These are phyloP conservation scores for Liodrosophila aerea DNA, from an alignment of 2,888 invertebrate species.

Conservation along the genomic window DNA sequence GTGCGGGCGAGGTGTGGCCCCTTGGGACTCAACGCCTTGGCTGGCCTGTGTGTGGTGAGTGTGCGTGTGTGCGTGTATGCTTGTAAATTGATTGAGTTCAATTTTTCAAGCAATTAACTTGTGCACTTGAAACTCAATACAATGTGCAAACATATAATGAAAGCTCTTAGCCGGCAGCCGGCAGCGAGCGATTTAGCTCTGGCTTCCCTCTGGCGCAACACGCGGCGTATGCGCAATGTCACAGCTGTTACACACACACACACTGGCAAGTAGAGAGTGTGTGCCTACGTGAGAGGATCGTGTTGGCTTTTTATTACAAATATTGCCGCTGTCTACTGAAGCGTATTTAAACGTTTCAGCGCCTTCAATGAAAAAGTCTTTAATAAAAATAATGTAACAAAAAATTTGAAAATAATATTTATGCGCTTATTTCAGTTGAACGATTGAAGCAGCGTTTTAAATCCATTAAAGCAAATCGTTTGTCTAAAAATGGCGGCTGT, in stretches of 20 bases:
- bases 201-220: not conserved
- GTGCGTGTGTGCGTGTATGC: constrained; percentile 25
- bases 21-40: constrained; percentile 3
- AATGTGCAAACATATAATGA: constrained; percentile 58
- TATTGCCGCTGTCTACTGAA: not conserved
- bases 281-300: constrained; percentile 18
- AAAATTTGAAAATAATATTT: not conserved
- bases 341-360: not conserved
- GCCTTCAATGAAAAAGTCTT: not conserved
- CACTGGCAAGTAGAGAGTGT: not conserved
- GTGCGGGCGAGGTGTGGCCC: constrained; percentile 7
- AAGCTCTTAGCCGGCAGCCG: constrained; percentile 10
- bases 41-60: not conserved
- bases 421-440: constrained; percentile 3
- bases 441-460: constrained; percentile 12
- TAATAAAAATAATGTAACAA: not conserved
- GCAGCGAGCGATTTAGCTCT: not conserved
- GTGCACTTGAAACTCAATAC: constrained; percentile 63
- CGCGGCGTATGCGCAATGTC: constrained; percentile 40
- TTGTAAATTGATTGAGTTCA: constrained; percentile 70
- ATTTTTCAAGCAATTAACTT: constrained; percentile 76
- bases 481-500: constrained; percentile 21
- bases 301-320: not conserved
- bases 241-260: constrained; percentile 2
- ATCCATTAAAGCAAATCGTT: constrained; percentile 14